Evolutionary conservation across 2,888 invertebrate species (phyloP).

Genomic region (Eristalinus sepulchralis): DNA sequence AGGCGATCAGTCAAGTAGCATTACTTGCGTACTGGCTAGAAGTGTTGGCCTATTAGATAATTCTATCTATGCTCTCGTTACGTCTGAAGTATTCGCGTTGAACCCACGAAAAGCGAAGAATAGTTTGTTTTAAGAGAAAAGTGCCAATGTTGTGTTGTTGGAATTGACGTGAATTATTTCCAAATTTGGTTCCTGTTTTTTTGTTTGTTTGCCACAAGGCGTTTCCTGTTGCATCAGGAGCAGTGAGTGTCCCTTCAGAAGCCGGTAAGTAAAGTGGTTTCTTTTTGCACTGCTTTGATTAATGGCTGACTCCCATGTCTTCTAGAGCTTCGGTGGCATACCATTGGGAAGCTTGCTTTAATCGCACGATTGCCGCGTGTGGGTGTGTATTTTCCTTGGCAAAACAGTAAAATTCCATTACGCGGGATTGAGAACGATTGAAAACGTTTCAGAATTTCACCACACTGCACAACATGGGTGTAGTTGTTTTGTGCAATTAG

Average conservation of each 20-base stretch:
- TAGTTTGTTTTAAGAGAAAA: not conserved
- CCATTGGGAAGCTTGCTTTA: not conserved
- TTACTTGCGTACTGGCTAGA: not conserved
- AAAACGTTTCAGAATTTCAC: not conserved
- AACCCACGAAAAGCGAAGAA: not conserved
- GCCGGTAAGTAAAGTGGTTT: not conserved
- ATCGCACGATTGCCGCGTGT: not conserved
- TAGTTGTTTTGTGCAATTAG: not conserved
- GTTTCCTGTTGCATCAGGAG: not conserved
- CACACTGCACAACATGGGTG: not conserved
- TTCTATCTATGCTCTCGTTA: not conserved
- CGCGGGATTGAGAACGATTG: not conserved
- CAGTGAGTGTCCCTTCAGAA: not conserved
- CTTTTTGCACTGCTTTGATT: not conserved
- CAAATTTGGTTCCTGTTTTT: not conserved
- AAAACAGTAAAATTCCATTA: not conserved
- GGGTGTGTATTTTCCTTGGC: not conserved
- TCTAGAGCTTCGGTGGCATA: not conserved
- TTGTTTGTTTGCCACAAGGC: not conserved
- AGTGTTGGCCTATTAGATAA: conserved; percentile 1
- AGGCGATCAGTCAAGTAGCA: not conserved
- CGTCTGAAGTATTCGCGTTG: not conserved
- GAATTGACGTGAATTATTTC: not conserved
- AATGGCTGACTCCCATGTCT: not conserved
- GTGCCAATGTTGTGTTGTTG: not conserved